Base-by-base conservation (phyloP, 2,113 vertebrate species). In the Chaenogobius annularis region DNA sequence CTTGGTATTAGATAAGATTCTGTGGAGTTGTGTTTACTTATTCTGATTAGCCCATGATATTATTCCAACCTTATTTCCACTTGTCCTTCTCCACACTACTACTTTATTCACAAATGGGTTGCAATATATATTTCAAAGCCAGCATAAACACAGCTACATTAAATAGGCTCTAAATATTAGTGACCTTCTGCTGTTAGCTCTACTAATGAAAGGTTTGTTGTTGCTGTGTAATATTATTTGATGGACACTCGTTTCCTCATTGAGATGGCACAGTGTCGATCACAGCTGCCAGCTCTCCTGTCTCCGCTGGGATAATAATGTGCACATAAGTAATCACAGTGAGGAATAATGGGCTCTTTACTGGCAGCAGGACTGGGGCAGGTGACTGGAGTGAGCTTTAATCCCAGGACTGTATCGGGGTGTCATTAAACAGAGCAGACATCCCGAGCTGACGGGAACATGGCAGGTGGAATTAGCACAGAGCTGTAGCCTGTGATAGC, bases 261-360 rank as follows among this genome's bases (percentile, higher is more conserved):
- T 73, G 63, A 44, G 69, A 83, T 83, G 85, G 86, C n/a, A 87
- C 63, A 83, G 83, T 92, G 88, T 91, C 89, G 90, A 92, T 90
- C 88, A 40, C 85, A 88, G 85, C 92, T 92, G 91, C 90, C 93
- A 90, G 86, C 90, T 43, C 74, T 80, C 81, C 88, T 92, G 92
- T 90, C 91, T 91, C 90, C 81, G 83, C 55, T 78, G 82, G 85
- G 85, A 92, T 93, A 92, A 93, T 93, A 92, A 91, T 90, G 86
- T 90, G 86, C 86, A 1, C 73, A 85, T 82, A 84, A 81, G 80
- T 78, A 78, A 84, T 79, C 72, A 76, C 31, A 69, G 79, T 67
- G 75, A 69, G 83, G 79, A 88, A 79, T 92, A 93, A 92, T 91
- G 89, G 85, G 86, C 90, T 84, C 85, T 90, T 86, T 89, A 84